A percentile compares a stretch with the other conserved stretches of the same genome.
Evolutionary conservation across 2,888 invertebrate species (phyloP).

Genomic region (Chrysolina haemoptera): DNA sequence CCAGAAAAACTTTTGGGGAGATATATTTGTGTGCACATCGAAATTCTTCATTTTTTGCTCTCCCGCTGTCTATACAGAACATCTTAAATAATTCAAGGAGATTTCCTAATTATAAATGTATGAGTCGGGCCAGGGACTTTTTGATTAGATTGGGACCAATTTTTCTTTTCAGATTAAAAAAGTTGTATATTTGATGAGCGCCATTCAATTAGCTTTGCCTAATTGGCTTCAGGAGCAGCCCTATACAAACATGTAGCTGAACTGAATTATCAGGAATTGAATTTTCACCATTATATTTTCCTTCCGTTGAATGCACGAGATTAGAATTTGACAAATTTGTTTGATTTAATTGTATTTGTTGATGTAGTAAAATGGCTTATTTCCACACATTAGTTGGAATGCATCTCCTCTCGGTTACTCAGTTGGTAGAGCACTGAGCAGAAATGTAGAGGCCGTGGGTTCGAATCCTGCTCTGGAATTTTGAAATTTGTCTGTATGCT

Average conservation of each 20-base stretch:
- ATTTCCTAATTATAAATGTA: constrained; percentile 64
- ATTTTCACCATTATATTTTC: constrained; percentile 3
- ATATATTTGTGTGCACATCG: no score
- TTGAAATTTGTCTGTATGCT: no score
- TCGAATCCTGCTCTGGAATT: no score
- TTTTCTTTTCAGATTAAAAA: constrained; percentile 67
- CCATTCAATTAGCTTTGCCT: constrained; percentile 62
- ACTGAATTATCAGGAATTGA: constrained; percentile 10
- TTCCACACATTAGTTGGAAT: no score
- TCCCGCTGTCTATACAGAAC: constrained; percentile 41
- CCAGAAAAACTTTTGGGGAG: no score
- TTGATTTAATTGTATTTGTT: not conserved
- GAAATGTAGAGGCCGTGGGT: no score
- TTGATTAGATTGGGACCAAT: constrained; percentile 67
- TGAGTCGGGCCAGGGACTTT: constrained; percentile 61
- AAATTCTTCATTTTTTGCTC: no score
- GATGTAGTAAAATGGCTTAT: no score
- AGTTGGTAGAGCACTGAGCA: no score
- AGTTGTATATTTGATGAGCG: constrained; percentile 66
- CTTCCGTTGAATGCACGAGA: not conserved
- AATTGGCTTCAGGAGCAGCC: constrained; percentile 46
- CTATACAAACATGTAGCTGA: constrained; percentile 26
- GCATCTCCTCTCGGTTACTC: no score
- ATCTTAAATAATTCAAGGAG: constrained; percentile 52
- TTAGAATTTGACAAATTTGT: not conserved